Base-by-base conservation (phyloP, 2,888 invertebrate genomes). In the Ditula angustiorana region DNA sequence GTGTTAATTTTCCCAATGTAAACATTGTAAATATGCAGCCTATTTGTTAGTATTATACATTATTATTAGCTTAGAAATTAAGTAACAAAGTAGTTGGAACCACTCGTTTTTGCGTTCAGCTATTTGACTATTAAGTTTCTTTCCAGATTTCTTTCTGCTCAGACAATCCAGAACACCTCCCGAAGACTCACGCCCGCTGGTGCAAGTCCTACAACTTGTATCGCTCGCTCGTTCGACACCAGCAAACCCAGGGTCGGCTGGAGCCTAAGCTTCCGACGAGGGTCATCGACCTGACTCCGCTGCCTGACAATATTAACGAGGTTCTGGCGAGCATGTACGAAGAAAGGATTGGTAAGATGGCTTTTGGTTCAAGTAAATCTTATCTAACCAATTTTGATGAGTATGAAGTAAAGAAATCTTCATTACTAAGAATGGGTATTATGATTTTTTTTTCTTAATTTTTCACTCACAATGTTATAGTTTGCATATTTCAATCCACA, bases 171-270 rank as follows among this genome's bases (percentile, higher is more conserved):
- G 85, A 89, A 1, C 95, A 96, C 74, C 77, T 93, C 0, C 84
- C 85, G 0, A 85, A 86, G 52, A 72, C 79, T 0, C 96, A 96
- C 74, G 80, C 87, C 5, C 84, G 90, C 11, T 95, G 95, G 95
- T 96, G 96, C 78, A 90, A 89, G 53, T 92, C 94, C 0, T 95
- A 94, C 74, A 87, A 86, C n/a, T 83, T 95, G 0, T 95, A 95
- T 69, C 92, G 94, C 65, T 93, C 94, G 65, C 85, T 95, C 72
- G 90, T 95, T 0, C 82, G 87, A 41, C 86, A 94, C 74, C 96
- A 96, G 78, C 93, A 93, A 61, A 90, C 90, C 11, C 88, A 91
- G 58, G 95, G 95, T 0, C 87, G 94, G 0, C 76, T 94, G 59
- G 94, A 94, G 67, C 95, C 95, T 0, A 86, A 83, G 16, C 78